Conservation (phyloP, 2,113 vertebrate genomes). For the Capreolus pygargus region DNA sequence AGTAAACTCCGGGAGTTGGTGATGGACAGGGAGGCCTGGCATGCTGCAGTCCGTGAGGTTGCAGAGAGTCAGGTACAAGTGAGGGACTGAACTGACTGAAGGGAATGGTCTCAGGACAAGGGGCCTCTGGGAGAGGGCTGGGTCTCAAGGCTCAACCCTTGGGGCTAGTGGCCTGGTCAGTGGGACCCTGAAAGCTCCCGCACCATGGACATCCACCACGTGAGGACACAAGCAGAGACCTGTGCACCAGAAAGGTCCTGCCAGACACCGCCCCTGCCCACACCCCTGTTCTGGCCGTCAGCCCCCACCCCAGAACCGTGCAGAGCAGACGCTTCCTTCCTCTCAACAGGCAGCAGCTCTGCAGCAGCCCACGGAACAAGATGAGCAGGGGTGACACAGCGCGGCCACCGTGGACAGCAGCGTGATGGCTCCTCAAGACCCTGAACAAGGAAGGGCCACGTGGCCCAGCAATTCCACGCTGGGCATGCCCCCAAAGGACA, state of each 20-base stretch:
- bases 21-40: background rate
- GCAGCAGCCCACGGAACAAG: background rate
- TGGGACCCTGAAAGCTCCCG: background rate
- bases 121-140: background rate
- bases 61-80: background rate
- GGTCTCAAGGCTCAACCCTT: background rate
- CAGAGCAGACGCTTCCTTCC: background rate
- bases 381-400: no score
- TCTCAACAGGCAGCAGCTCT: background rate
- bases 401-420: background rate
- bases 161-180: background rate
- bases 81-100: background rate
- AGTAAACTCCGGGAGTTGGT: background rate
- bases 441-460: background rate
- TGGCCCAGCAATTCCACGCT: background rate
- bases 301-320: background rate
- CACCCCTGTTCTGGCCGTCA: no score
- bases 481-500: rapidly evolving
- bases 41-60: rapidly evolving
- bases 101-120: background rate
- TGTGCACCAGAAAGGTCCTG: background rate
- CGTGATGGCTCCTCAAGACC: background rate
- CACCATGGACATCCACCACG: no score
- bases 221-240: background rate
- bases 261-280: rapidly evolving